These are phyloP conservation scores for Euplagia quadripunctaria DNA, from an alignment of 2,888 invertebrate species.

Conservation along the genomic window DNA sequence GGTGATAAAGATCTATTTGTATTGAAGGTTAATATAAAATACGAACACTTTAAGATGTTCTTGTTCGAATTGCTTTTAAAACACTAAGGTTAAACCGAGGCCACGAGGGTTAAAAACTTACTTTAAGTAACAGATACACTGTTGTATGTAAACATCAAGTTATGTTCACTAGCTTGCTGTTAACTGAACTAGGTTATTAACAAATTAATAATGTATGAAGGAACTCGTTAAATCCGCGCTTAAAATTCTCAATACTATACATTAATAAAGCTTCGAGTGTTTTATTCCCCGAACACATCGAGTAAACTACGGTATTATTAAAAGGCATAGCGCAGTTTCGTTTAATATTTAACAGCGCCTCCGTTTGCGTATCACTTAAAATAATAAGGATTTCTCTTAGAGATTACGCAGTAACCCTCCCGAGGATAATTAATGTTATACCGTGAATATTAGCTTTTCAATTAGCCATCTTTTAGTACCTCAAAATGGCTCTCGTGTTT, in stretches of 20 bases:
- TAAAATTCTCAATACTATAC: conserved; percentile 31
- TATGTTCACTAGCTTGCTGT: background rate
- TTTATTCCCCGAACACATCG: conserved; percentile 47
- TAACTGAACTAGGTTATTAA: conserved; percentile 11
- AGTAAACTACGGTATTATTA: conserved; percentile 44
- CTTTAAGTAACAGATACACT: background rate
- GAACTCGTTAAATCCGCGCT: conserved; percentile 16
- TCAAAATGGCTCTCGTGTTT: conserved; percentile 77
- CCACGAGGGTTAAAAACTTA: background rate
- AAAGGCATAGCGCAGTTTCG: conserved; percentile 54
- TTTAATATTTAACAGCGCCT: conserved; percentile 67
- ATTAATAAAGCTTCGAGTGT: conserved; percentile 36
- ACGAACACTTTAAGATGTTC: background rate
- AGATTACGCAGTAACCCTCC: conserved; percentile 75
- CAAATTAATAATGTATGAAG: conserved; percentile 29
- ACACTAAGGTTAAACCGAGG: background rate
- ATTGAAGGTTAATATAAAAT: background rate
- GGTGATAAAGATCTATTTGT: background rate
- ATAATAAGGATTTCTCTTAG: conserved; percentile 78
- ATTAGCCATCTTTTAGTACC: conserved; percentile 83
- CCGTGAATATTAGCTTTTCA: conserved; percentile 85
- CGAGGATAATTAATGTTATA: conserved; percentile 84
- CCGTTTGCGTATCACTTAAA: conserved; percentile 72
- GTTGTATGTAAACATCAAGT: background rate
- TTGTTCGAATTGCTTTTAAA: background rate